Evolutionary conservation across 1,140 invertebrate species (phyloP), one percentile per base, ranked within the genome.

Genomic region (Bombus superbus): DNA sequence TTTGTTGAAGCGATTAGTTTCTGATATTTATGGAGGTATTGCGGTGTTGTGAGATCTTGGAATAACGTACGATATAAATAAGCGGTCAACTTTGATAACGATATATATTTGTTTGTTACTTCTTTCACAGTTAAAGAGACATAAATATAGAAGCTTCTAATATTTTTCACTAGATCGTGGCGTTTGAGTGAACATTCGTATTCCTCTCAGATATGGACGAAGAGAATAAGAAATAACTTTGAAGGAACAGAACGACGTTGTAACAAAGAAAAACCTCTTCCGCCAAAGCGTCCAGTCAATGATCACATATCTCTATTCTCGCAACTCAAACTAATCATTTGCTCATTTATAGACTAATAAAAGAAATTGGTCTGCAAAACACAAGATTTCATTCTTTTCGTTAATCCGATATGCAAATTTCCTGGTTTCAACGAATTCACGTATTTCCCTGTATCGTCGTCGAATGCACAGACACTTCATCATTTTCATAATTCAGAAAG

Each of bases 401-500:
- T 18, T 15, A 15, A 35, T 15, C 1, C 10, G n/a, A 66, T 32
- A 5, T 66, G 5, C 64, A 32, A 5, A 15, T 8, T 66, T 3
- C 6, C n/a, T 15, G 15, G 15, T 32, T 32, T 10, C 18, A 10
- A 68, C 32, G 35, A 69, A 62, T 62, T 3, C 22, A 62, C 28
- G 59, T 57, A 71, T 59, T 62, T 28, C 18, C 13, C 13, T 3
- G 53, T 35, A 64, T 66, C 74, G 38, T 35, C 44, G 73, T 68
- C n/a, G 8, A 68, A 44, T 77, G 13, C 25, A 11, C n/a, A 15
- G 40, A 38, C 53, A 38, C 47, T 77, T 78, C 74, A 44, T 83
- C 74, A 47, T 42, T 59, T 79, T 71, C 75, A 44, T 84, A 84
- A 79, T 79, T 79, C 75, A 42, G 28, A 68, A 25, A 28, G 57